Conservation (phyloP, 1,140 invertebrate genomes). For the Drusus annulatus region DNA sequence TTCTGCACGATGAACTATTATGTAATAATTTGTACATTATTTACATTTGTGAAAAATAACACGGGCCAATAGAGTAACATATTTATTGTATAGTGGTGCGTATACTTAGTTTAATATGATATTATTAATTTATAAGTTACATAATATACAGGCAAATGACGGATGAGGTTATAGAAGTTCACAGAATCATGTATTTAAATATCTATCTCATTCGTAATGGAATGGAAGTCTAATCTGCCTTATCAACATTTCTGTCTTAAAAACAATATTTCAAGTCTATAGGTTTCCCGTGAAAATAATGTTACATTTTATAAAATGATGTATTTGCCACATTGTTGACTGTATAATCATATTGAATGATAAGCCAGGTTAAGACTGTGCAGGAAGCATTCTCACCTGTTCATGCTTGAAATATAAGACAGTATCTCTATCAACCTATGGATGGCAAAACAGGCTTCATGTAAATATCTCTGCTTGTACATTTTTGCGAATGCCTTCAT, state of each 20-base stretch:
- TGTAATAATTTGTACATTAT: constrained; percentile 71
- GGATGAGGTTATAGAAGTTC: constrained; percentile 57
- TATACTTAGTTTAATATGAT: constrained; percentile 56
- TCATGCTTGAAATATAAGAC: constrained; percentile 61
- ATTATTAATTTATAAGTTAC: constrained; percentile 39
- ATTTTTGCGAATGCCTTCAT: constrained; percentile 59
- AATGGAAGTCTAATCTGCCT: constrained; percentile 58
- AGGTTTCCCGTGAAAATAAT: constrained; percentile 6
- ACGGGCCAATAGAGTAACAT: constrained; percentile 57
- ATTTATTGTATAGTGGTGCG: constrained; percentile 59
- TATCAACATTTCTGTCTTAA: constrained; percentile 49
- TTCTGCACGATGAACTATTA: constrained; percentile 65
- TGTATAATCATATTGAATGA: constrained; percentile 53
- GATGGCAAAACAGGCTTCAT: constrained; percentile 61
- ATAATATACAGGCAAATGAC: constrained; percentile 50
- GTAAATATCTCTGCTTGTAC: constrained; percentile 77
- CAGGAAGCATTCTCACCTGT: constrained; percentile 79
- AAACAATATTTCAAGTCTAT: neutral
- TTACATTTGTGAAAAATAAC: constrained; percentile 69
- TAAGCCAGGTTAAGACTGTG: constrained; percentile 75
- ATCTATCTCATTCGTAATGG: constrained; percentile 52
- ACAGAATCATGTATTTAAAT: constrained; percentile 43
- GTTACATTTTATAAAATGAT: neutral
- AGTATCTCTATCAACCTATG: constrained; percentile 52
- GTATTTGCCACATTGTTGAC: constrained; percentile 27